phyloP scores from a whole-genome alignment of 2,113 vertebrate genomes.

The Barnardius zonarius region DNA sequence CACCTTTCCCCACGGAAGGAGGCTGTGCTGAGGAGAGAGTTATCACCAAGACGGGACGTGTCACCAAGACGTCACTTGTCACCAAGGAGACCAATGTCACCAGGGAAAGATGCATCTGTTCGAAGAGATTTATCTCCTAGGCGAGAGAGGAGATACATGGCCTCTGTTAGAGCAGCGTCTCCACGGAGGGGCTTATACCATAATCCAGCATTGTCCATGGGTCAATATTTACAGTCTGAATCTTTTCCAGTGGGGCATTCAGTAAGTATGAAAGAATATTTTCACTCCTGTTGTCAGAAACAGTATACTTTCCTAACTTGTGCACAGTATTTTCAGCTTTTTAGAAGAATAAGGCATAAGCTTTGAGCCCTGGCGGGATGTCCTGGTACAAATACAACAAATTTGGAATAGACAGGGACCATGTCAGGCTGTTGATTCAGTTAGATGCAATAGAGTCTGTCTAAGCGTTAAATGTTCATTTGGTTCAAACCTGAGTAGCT shows the following conservation, averaged over 20 bases:
- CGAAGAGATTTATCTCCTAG: conserved; percentile 92
- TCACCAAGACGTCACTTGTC: conserved; percentile 85
- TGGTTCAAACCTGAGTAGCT: not conserved
- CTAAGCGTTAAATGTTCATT: not conserved
- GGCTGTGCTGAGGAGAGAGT: conserved; percentile 79
- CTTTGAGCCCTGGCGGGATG: not conserved
- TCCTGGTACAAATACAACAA: not conserved
- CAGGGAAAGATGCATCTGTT: conserved; percentile 79
- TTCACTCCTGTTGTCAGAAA: not conserved
- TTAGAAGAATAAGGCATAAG: not conserved
- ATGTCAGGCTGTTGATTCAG: not conserved
- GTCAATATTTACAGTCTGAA: conserved; percentile 84
- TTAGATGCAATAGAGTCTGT: not conserved
- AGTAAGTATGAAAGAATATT: conserved; percentile 68
- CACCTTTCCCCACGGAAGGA: conserved; percentile 84
- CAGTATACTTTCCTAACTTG: not conserved
- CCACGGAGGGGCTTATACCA: conserved; percentile 90
- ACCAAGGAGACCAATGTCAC: conserved; percentile 84
- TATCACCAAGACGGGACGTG: conserved; percentile 83
- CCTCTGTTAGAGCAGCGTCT: conserved; percentile 81
- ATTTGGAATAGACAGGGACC: not conserved
- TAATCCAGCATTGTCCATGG: conserved; percentile 79
- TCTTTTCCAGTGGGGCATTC: conserved; percentile 76
- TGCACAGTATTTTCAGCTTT: not conserved
- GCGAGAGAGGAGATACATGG: conserved; percentile 84